phyloP scores from a whole-genome alignment of 2,888 invertebrate species.

The Mesoligia furuncula region DNA sequence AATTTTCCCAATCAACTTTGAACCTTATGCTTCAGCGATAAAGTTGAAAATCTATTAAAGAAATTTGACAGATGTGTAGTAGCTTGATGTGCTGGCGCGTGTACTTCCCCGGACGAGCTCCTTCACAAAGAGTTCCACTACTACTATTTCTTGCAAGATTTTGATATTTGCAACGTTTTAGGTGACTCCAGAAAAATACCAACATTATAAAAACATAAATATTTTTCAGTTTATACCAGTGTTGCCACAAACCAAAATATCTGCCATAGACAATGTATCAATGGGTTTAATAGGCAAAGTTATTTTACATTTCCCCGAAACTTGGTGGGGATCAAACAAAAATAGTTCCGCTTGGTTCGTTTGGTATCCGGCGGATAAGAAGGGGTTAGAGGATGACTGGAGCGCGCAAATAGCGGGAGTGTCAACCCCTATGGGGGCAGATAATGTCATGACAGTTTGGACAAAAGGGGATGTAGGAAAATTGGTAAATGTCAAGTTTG shows the following conservation, averaged over 20 bases:
- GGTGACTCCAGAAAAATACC: neutral
- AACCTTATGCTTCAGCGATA: too few relatives aligned
- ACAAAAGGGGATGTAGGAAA: slow-evolving; percentile 28
- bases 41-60: too few relatives aligned
- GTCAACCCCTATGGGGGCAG: slow-evolving; percentile 26
- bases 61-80: too few relatives aligned
- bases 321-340: slow-evolving; percentile 30
- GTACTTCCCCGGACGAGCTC: too few relatives aligned
- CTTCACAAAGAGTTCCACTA: neutral
- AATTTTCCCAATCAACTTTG: too few relatives aligned
- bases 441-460: slow-evolving; percentile 39
- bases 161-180: neutral
- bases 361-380: slow-evolving; percentile 41
- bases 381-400: slow-evolving; percentile 38
- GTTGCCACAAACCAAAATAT: slow-evolving; percentile 81
- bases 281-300: slow-evolving; percentile 90
- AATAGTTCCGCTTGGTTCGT: neutral
- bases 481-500: slow-evolving; percentile 15
- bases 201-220: slow-evolving; percentile 6
- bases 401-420: slow-evolving; percentile 6
- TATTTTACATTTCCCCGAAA: slow-evolving; percentile 36
- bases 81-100: too few relatives aligned
- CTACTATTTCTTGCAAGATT: neutral
- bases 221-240: slow-evolving; percentile 86
- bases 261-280: slow-evolving; percentile 90